Conservation (phyloP, 2,113 vertebrate species). For the Psophia crepitans region DNA sequence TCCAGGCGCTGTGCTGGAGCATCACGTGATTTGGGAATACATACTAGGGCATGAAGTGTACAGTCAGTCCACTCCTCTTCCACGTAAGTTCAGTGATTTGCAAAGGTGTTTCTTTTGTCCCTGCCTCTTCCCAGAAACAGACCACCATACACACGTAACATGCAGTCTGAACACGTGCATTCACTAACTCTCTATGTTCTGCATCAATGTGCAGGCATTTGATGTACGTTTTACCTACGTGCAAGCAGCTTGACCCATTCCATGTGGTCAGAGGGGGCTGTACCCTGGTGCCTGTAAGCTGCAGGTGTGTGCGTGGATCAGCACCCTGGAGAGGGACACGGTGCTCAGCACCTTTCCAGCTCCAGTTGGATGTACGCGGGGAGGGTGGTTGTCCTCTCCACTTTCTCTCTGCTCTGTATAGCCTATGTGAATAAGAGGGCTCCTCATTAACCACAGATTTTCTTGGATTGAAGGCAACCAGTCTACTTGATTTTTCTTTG, state of each 20-base stretch:
- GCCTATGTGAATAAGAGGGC: not conserved
- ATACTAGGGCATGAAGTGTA: accelerated
- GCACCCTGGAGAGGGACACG: not conserved
- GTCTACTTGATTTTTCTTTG: not conserved
- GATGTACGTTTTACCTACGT: not conserved
- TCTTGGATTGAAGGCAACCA: not conserved
- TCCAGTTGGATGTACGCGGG: not conserved
- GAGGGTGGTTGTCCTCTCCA: not conserved
- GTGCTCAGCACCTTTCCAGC: not conserved
- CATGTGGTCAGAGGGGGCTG: accelerated
- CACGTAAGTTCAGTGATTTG: not conserved
- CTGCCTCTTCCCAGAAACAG: not conserved
- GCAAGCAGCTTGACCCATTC: not conserved
- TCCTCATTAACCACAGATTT: not conserved
- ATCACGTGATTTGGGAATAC: not conserved
- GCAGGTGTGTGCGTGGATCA: not conserved
- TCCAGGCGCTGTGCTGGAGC: not conserved
- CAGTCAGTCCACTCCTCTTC: not conserved
- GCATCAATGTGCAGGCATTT: not conserved
- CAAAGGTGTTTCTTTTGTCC: not conserved
- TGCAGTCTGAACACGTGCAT: accelerated
- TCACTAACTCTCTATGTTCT: not conserved
- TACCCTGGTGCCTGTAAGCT: accelerated
- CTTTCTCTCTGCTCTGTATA: not conserved
- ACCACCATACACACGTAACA: accelerated